These are phyloP conservation scores for Clunio marinus DNA, from an alignment of 2,888 invertebrate species.

Conservation along the genomic window DNA sequence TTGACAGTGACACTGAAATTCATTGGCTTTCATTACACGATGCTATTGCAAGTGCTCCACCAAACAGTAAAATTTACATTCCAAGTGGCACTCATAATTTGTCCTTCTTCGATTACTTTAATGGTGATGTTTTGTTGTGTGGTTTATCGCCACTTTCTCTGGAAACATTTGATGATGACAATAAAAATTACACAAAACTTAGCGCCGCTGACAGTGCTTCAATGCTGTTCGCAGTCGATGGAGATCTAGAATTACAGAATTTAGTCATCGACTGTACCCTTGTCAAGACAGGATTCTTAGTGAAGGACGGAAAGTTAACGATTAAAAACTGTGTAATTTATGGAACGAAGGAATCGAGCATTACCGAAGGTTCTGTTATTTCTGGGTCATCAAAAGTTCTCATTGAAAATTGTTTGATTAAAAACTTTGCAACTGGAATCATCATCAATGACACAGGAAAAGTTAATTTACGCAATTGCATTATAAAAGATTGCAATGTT, in stretches of 20 bases:
- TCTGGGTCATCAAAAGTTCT: constrained; percentile 44
- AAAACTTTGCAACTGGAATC: constrained; percentile 55
- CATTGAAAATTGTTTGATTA: constrained; percentile 53
- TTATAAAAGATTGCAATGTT: constrained; percentile 46
- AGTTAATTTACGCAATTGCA: constrained; percentile 47
- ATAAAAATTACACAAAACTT: constrained; percentile 45
- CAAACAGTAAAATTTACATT: constrained; percentile 54
- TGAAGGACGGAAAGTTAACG: constrained; percentile 53
- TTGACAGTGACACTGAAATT: constrained; percentile 48
- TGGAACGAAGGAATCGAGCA: constrained; percentile 54
- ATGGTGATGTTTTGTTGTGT: constrained; percentile 52
- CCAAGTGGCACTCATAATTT: constrained; percentile 54
- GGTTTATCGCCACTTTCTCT: constrained; percentile 44
- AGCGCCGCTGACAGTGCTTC: constrained; percentile 53
- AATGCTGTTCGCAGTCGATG: constrained; percentile 55
- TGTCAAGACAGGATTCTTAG: constrained; percentile 54
- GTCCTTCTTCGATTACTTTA: constrained; percentile 54
- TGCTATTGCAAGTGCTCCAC: constrained; percentile 46
- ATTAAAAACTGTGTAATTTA: constrained; percentile 55
- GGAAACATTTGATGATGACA: constrained; percentile 43
- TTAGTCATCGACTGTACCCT: constrained; percentile 54
- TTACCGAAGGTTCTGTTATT: constrained; percentile 55
- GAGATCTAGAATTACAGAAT: constrained; percentile 54
- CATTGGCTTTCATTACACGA: constrained; percentile 51
- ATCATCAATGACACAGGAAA: constrained; percentile 50